Evolutionary conservation across 2,888 invertebrate species (phyloP).

Genomic region (Lepetodrilus schrolli): DNA sequence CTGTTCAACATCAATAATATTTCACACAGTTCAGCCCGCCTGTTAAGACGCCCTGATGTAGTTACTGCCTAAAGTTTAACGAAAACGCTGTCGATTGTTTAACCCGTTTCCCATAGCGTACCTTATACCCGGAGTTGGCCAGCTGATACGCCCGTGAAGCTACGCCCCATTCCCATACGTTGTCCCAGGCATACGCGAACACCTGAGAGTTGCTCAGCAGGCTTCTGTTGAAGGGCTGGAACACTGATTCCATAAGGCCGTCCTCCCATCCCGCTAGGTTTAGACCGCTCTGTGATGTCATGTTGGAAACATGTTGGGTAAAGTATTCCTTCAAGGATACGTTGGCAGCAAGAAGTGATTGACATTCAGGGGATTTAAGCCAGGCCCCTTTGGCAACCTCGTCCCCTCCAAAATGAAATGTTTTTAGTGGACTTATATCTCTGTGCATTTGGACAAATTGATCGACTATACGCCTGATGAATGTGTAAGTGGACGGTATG

Average conservation of each 20-base stretch:
- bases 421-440: slow-evolving; percentile 58
- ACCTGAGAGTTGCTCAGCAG: slow-evolving; percentile 48
- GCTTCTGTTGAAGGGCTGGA: slow-evolving; percentile 34
- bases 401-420: slow-evolving; percentile 72
- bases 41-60: no score
- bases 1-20: no score
- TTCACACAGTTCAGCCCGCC: no score
- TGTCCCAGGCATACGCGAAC: slow-evolving; percentile 65
- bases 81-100: background rate
- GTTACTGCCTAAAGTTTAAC: no score
- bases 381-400: slow-evolving; percentile 44
- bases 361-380: slow-evolving; percentile 48
- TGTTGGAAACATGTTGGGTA: slow-evolving; percentile 32
- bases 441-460: slow-evolving; percentile 20
- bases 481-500: slow-evolving; percentile 47
- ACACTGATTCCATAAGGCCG: slow-evolving; percentile 43
- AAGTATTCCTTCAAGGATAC: slow-evolving; percentile 37
- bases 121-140: slow-evolving; percentile 70
- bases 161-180: slow-evolving; percentile 58
- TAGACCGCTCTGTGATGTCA: slow-evolving; percentile 39
- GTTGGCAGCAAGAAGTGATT: background rate
- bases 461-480: slow-evolving; percentile 36
- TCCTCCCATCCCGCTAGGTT: slow-evolving; percentile 57
- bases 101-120: slow-evolving; percentile 38
- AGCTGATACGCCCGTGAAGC: slow-evolving; percentile 57